Evolutionary conservation across 2,888 invertebrate species (phyloP), one percentile per base, ranked within the genome.

Genomic region (Brachycybe producta): DNA sequence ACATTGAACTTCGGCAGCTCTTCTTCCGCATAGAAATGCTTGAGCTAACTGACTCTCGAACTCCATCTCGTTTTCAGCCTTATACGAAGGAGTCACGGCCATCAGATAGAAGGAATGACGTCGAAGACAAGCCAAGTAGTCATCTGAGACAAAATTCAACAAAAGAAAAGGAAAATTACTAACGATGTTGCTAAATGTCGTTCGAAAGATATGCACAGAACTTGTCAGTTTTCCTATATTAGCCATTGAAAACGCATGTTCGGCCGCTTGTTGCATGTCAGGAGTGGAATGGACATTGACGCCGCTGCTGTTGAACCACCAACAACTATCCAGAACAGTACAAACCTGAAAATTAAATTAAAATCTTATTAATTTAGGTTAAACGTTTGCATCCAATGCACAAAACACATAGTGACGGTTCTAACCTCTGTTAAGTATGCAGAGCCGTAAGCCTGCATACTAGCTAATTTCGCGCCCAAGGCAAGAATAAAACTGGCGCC

Each of bases 251-350:
- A 38, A 39, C 15, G 15, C 24, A 26, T 47, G 47, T 26, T 47
- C 47, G 5, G 36, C 47, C n/a, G 47, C 26, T 7, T 24, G 26
- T 11, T 47, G 47, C 36, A 47, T 17, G 38, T 47, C 47, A 3
- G 2, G n/a, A 1, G 38, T 26, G 2, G 47, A n/a, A 11, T 17
- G 15, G n/a, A 47, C 47, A 7, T 17, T 15, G 3, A 46, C 46
- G 7, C n/a, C 24, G 36, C 46, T 46, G 46, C 46, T 46, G 46
- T 46, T 46, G 46, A 46, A 46, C 36, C 35, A 36, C 35, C 36
- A 35, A 24, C 46, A 46, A 24, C 36, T 46, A 24, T 36, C 13
- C 46, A 46, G n/a, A 17, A 24, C 19, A 23, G 34, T 24, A 24
- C 46, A 46, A 2, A 46, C 24, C 42, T 41, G 24, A 8, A 38